Percentiles rank a stretch among this genome's conserved stretches.
Evolutionary conservation across 2,113 vertebrate species (phyloP).

Genomic region (Chionodraco myersi): DNA sequence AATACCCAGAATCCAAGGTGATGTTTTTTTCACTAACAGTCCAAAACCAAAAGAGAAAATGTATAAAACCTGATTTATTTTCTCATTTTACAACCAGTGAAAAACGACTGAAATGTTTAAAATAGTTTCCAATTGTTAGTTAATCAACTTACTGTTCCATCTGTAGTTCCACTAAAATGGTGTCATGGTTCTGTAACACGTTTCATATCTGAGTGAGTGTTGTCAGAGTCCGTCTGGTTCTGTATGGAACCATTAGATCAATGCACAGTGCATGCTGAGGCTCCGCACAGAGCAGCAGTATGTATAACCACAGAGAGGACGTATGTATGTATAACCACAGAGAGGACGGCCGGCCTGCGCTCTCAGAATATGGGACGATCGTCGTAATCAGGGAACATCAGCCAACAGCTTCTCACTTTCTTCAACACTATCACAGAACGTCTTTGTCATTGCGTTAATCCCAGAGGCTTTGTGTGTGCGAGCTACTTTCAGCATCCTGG

Average conservation of each 20-base stretch:
- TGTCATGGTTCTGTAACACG: neutral
- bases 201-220: neutral
- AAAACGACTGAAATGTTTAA: too few species aligned
- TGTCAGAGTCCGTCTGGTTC: conserved; percentile 6
- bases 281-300: conserved; percentile 6
- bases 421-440: conserved; percentile 5
- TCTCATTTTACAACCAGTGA: neutral
- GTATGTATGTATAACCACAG: conserved; percentile 14
- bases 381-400: neutral
- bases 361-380: neutral
- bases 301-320: conserved; percentile 22
- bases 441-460: conserved; percentile 32
- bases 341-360: conserved; percentile 1
- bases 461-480: conserved; percentile 7
- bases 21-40: neutral
- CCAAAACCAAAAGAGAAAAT: neutral
- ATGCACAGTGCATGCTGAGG: conserved; percentile 35
- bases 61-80: neutral
- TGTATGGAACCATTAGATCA: conserved; percentile 15
- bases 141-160: neutral
- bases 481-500: neutral
- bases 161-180: neutral
- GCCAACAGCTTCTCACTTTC: conserved; percentile 13
- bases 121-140: neutral
- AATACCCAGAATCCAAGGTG: neutral